Conservation (phyloP, 2,797 vertebrate species). For the Nannoperca obscura region DNA sequence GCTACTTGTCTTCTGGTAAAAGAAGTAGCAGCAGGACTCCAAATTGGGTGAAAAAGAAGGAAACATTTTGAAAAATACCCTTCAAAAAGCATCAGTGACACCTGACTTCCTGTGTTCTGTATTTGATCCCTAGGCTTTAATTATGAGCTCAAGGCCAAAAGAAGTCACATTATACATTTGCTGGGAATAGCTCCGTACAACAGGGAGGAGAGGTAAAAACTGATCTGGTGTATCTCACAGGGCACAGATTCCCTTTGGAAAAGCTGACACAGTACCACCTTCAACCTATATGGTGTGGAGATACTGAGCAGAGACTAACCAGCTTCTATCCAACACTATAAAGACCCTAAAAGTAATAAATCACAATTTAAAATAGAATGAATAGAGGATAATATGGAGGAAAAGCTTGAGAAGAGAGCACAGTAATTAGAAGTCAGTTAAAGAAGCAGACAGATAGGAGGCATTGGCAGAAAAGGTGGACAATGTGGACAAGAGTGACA, state of each 20-base stretch:
- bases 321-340: neutral
- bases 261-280: constrained; percentile 22
- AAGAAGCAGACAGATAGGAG: constrained; percentile 13
- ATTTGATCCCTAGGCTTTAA: constrained; percentile 55
- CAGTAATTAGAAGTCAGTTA: constrained; percentile 22
- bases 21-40: neutral
- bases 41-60: too few relatives aligned
- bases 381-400: constrained; percentile 11
- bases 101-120: constrained; percentile 1
- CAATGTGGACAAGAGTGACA: constrained; percentile 27
- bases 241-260: constrained; percentile 46
- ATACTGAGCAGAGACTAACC: constrained; percentile 21
- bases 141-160: constrained; percentile 47
- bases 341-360: neutral
- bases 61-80: too few relatives aligned
- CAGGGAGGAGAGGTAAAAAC: constrained; percentile 48
- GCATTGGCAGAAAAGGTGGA: constrained; percentile 18
- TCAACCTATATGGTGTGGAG: constrained; percentile 21
- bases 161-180: constrained; percentile 39
- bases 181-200: constrained; percentile 40
- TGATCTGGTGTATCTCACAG: constrained; percentile 24
- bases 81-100: too few relatives aligned
- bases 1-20: neutral
- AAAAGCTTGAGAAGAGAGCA: neutral
- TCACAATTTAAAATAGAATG: constrained; percentile 8